Percentiles rank a stretch among this genome's conserved stretches.
phyloP scores from a whole-genome alignment of 2,113 vertebrate genomes.

The Cephalopterus ornatus region DNA sequence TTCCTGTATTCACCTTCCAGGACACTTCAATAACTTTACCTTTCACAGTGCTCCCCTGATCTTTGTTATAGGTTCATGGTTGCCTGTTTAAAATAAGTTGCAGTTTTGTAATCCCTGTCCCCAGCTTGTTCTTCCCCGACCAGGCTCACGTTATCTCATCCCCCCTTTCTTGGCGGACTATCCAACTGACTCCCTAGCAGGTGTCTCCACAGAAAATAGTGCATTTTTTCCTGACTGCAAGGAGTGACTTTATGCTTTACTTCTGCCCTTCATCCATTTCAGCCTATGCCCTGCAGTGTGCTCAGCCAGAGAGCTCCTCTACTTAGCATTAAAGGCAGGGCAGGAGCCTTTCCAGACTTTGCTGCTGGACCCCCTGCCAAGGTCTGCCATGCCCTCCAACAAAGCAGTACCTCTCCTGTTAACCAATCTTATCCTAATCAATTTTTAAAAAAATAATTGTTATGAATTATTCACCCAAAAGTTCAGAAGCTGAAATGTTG shows the following conservation, averaged over 20 bases:
- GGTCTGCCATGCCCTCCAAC: neutral
- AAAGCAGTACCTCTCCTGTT: neutral
- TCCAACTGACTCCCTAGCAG: neutral
- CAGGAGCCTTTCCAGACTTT: neutral
- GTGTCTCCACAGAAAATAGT: neutral
- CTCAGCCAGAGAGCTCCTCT: neutral
- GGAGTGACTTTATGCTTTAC: neutral
- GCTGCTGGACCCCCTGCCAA: neutral
- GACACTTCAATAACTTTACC: neutral
- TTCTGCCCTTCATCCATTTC: neutral
- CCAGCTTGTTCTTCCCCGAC: neutral
- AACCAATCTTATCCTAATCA: neutral
- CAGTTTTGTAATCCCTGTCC: neutral
- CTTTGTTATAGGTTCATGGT: neutral
- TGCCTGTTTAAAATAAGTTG: neutral
- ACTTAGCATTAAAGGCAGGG: neutral
- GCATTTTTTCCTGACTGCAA: neutral
- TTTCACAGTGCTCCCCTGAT: neutral
- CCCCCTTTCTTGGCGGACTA: fast-evolving
- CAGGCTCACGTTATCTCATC: neutral
- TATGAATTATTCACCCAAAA: neutral
- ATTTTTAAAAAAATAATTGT: neutral
- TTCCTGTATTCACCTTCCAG: neutral
- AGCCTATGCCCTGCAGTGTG: neutral
- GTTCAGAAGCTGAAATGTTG: neutral